These are phyloP conservation scores for Gavialis gangeticus DNA, from an alignment of 2,113 vertebrate genomes.

Conservation along the genomic window DNA sequence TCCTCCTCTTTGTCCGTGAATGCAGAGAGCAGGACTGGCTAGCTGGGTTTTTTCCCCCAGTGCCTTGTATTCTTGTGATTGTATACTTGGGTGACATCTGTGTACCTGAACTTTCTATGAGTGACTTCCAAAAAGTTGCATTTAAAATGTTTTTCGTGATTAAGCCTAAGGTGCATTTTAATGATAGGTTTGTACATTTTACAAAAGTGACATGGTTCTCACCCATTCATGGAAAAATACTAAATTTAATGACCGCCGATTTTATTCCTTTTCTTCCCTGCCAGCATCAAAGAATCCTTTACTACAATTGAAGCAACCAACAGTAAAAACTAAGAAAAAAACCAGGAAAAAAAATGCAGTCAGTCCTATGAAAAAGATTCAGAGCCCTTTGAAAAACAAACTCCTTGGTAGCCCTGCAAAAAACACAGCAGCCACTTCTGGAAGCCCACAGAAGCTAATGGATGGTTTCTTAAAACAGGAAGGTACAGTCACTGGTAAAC, in stretches of 20 bases:
- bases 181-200: neutral
- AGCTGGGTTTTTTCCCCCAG: too few species aligned
- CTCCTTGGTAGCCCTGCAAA: slow-evolving; percentile 84
- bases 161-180: neutral
- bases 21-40: too few species aligned
- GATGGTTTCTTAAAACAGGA: slow-evolving; percentile 81
- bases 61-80: neutral
- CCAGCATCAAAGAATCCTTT: slow-evolving; percentile 88
- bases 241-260: neutral
- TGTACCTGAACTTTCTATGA: neutral
- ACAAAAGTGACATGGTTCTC: neutral
- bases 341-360: slow-evolving; percentile 84
- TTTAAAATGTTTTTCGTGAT: neutral
- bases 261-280: slow-evolving; percentile 29
- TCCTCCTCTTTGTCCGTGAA: too few species aligned
- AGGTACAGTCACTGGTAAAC: slow-evolving; percentile 63
- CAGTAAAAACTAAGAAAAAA: slow-evolving; percentile 85
- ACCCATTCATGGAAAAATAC: neutral
- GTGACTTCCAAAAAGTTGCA: neutral
- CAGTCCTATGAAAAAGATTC: slow-evolving; percentile 86
- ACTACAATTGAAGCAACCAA: slow-evolving; percentile 83
- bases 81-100: neutral
- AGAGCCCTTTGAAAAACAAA: slow-evolving; percentile 89
- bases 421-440: slow-evolving; percentile 42
- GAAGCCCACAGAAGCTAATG: slow-evolving; percentile 84